Evolutionary conservation across 2,888 invertebrate species (phyloP).

Genomic region (Fissipunctia ypsillon): DNA sequence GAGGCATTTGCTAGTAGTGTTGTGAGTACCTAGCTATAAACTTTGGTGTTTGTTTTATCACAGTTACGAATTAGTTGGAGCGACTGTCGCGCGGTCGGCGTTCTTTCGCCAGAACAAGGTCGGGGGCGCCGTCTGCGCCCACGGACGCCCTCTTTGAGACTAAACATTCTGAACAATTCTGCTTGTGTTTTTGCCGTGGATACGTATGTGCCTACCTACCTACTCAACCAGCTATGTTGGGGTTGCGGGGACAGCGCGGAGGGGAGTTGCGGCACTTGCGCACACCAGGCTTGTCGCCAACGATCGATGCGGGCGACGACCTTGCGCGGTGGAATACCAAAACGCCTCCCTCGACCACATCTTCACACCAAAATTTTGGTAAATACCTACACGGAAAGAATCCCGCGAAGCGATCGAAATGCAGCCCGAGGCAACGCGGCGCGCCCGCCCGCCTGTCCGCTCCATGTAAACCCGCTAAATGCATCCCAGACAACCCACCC

Average conservation of each 20-base stretch:
- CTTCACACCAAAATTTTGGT: slow-evolving; percentile 58
- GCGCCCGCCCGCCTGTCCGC: background rate
- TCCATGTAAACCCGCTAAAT: slow-evolving; percentile 1
- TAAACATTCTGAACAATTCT: slow-evolving; percentile 77
- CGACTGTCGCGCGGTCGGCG: slow-evolving; percentile 61
- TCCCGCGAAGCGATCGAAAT: slow-evolving; percentile 40
- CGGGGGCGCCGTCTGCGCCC: slow-evolving; percentile 81
- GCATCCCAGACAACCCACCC: slow-evolving; percentile 2
- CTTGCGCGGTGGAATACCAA: slow-evolving; percentile 77
- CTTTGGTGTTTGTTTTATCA: slow-evolving; percentile 70
- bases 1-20: slow-evolving; percentile 41
- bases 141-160: slow-evolving; percentile 82
- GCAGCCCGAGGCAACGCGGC: background rate
- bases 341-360: slow-evolving; percentile 37
- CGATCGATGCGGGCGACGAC: slow-evolving; percentile 85
- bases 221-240: slow-evolving; percentile 75
- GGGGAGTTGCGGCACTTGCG: slow-evolving; percentile 72
- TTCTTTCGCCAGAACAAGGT: slow-evolving; percentile 68
- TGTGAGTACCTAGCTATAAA: slow-evolving; percentile 59
- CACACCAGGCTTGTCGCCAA: slow-evolving; percentile 70
- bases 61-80: slow-evolving; percentile 60
- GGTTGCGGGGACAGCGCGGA: slow-evolving; percentile 72
- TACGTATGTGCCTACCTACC: slow-evolving; percentile 49
- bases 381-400: slow-evolving; percentile 39
- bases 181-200: slow-evolving; percentile 73